Base-by-base conservation (phyloP, 1,140 invertebrate species). In the Atta texana region DNA sequence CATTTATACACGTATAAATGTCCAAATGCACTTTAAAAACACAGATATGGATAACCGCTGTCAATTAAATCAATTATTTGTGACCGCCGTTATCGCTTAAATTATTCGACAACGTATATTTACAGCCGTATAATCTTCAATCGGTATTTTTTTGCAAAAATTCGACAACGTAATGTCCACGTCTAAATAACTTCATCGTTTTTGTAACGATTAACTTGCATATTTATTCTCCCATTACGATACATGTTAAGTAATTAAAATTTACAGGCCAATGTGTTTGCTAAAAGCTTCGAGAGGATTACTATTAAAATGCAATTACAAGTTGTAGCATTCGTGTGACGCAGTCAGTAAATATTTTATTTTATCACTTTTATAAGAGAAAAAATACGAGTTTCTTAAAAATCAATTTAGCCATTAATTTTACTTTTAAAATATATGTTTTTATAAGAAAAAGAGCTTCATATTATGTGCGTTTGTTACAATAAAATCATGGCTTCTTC, bases 41-140 rank as follows among this genome's bases (percentile, higher is more conserved):
- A 21, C 72, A 24, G 31, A 44, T 61, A 61, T 59, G 34, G 55
- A 28, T 61, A 76, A 24, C 55, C 14, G 55, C 21, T 39, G 74
- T 16, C 74, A 76, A 76, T 76, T 76, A 76, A 39, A 61, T 76
- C 31, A 55, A 76, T 76, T 76, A 76, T 76, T 61, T 61, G 55
- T 61, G 34, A 3, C 34, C 10, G 3, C 34, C n/a, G 3, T 76
- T 34, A 10, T 31, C 34, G 34, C 21, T 61, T 28, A 18, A 59
- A 21, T 59, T 76, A 61, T 76, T 76, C 21, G 2, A 8, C n/a
- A 76, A 18, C 34, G n/a, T 75, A 39, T 61, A 28, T 76, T 39
- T 76, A 76, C 28, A 24, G 2, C 34, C 3, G 31, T 10, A 12
- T 16, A 76, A 76, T 76, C 14, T 61, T 61, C 44, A 44, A 3